Conservation (phyloP, 35 echinoderm and acorn worm species). For the Chiridota heheva region DNA sequence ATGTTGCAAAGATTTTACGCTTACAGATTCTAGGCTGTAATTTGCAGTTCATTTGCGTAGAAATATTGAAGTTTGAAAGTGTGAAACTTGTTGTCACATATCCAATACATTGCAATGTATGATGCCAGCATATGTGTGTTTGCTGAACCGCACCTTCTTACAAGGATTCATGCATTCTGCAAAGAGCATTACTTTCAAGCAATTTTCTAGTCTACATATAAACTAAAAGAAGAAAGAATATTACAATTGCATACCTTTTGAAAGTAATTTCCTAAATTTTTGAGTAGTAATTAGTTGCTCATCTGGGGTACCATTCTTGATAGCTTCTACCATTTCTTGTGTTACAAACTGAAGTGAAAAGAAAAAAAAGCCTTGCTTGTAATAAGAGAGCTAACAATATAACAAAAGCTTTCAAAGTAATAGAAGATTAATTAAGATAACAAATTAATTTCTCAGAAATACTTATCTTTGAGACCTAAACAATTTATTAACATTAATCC, state of each 20-base stretch:
- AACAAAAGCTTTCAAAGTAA: background rate
- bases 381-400: background rate
- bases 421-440: background rate
- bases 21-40: too few species aligned
- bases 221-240: background rate
- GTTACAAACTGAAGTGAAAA: slow-evolving; percentile 58
- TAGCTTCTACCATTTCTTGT: slow-evolving; percentile 83
- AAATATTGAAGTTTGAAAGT: too few species aligned
- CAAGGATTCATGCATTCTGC: background rate
- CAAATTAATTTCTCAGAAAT: background rate
- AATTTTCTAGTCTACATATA: background rate
- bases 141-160: background rate
- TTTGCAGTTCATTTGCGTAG: too few species aligned
- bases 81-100: too few species aligned
- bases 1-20: too few species aligned
- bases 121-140: background rate
- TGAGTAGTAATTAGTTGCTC: slow-evolving; percentile 87
- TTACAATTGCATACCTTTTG: slow-evolving; percentile 64
- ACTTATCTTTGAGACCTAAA: background rate
- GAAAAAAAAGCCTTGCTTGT: background rate
- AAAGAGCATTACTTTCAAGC: background rate
- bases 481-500: background rate
- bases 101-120: too few species aligned
- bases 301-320: slow-evolving; percentile 72
- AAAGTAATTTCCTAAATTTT: slow-evolving; percentile 95